Percentiles rank a stretch among this genome's conserved stretches.
These are phyloP conservation scores for Serinus canaria DNA, from an alignment of 2,113 vertebrate species.

Conservation along the genomic window DNA sequence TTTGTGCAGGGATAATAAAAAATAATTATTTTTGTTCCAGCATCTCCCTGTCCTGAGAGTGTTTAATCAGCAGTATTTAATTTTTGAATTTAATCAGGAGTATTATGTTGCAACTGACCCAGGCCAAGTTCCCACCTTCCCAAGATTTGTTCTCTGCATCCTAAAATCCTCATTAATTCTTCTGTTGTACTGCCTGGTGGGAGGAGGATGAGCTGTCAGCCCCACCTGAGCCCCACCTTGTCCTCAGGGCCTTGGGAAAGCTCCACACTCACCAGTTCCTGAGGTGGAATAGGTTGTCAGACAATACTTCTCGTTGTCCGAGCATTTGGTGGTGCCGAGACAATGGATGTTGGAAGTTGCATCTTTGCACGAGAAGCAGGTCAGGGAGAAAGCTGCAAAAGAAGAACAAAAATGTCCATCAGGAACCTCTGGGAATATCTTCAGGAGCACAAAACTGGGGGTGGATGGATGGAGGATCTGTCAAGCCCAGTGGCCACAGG, in stretches of 20 bases:
- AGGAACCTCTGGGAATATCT: background rate
- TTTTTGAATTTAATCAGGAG: background rate
- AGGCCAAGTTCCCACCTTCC: background rate
- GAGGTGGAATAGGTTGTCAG: slow-evolving; percentile 30
- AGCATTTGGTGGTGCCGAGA: background rate
- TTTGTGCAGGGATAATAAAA: background rate
- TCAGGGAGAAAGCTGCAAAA: slow-evolving; percentile 33
- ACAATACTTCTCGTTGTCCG: background rate
- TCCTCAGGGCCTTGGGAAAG: background rate
- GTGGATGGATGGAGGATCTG: background rate
- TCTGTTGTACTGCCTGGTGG: background rate
- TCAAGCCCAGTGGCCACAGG: background rate
- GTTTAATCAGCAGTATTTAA: background rate
- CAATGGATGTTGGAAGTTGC: background rate
- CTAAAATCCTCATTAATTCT: background rate
- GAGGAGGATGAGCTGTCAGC: background rate
- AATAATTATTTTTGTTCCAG: background rate
- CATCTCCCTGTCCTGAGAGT: background rate
- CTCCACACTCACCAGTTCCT: background rate
- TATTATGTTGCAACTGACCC: background rate
- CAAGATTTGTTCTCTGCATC: background rate
- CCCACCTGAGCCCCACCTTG: background rate
- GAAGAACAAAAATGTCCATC: background rate
- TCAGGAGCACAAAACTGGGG: background rate
- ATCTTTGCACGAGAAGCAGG: slow-evolving; percentile 29